These are phyloP conservation scores for Mallotus villosus DNA, from an alignment of 2,797 vertebrate genomes.

Conservation along the genomic window DNA sequence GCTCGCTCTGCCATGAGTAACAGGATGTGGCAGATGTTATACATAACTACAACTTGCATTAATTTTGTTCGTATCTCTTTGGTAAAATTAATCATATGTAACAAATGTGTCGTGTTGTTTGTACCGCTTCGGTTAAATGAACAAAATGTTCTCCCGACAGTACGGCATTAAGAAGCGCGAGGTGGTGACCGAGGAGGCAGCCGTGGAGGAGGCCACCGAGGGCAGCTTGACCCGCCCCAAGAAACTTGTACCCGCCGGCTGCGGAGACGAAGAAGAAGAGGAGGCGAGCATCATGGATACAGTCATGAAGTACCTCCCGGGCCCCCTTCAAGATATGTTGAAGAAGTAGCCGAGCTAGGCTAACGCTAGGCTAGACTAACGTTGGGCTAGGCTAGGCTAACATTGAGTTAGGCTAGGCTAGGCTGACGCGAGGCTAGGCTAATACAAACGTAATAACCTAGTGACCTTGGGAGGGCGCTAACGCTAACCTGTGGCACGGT, in stretches of 20 bases:
- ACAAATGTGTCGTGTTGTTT: no score
- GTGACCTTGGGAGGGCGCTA: not conserved
- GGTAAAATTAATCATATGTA: no score
- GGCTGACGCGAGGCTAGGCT: slow-evolving; percentile 46
- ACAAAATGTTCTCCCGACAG: slow-evolving; percentile 50
- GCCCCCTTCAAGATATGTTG: slow-evolving; percentile 97
- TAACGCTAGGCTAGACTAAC: not conserved
- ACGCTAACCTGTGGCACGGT: slow-evolving; percentile 49
- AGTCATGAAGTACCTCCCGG: slow-evolving; percentile 98
- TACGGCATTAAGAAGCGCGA: slow-evolving; percentile 96
- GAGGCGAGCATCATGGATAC: slow-evolving; percentile 97
- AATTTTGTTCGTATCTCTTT: no score
- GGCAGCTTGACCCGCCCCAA: slow-evolving; percentile 95
- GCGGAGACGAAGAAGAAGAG: slow-evolving; percentile 91
- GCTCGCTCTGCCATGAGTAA: no score
- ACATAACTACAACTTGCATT: no score
- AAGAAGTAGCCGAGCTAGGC: slow-evolving; percentile 82
- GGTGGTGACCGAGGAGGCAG: slow-evolving; percentile 89
- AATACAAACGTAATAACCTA: not conserved
- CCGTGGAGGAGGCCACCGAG: slow-evolving; percentile 85
- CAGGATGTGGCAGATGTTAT: no score
- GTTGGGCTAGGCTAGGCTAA: slow-evolving; percentile 39
- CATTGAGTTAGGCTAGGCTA: slow-evolving; percentile 46
- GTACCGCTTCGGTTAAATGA: no score
- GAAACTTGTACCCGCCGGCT: slow-evolving; percentile 91